Conservation (phyloP, 2,888 invertebrate genomes). For the Uloborus plumipes region DNA sequence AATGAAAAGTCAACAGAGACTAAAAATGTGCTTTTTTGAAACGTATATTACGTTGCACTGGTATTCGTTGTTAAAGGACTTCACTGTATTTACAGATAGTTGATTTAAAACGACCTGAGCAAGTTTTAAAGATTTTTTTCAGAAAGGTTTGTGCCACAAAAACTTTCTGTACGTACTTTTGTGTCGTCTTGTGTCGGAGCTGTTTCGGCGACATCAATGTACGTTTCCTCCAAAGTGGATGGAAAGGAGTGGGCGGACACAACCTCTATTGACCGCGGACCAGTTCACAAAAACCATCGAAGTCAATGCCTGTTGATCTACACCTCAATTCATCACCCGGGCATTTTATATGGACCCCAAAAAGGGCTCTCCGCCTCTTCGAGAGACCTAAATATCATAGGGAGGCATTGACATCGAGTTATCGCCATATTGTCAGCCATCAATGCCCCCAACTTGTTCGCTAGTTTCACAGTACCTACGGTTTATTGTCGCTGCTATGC, state of each 20-base stretch:
- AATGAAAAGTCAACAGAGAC: too few species aligned
- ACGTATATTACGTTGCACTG: too few species aligned
- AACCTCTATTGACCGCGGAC: slow-evolving; percentile 46
- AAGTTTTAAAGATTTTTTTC: too few species aligned
- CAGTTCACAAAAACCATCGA: slow-evolving; percentile 63
- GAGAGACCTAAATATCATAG: slow-evolving; percentile 20
- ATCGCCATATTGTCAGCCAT: slow-evolving; percentile 22
- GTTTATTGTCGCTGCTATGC: too few species aligned
- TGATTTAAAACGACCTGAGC: too few species aligned
- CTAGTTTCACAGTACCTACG: slow-evolving; percentile 6
- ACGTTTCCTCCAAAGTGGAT: slow-evolving; percentile 31
- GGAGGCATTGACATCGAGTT: slow-evolving; percentile 37
- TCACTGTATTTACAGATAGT: too few species aligned
- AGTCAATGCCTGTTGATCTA: slow-evolving; percentile 60
- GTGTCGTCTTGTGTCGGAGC: too few species aligned
- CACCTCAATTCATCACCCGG: neutral
- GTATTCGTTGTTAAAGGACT: too few species aligned
- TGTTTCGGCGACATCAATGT: too few species aligned
- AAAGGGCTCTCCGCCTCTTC: slow-evolving; percentile 35
- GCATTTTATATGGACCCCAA: slow-evolving; percentile 20
- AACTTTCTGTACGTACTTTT: too few species aligned
- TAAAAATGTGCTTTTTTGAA: too few species aligned
- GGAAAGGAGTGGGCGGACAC: slow-evolving; percentile 35
- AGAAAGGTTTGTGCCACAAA: too few species aligned
- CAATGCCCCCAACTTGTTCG: slow-evolving; percentile 32